Percentiles rank a stretch among this genome's conserved stretches.
phyloP scores from a whole-genome alignment of 53 echinoderm and acorn worm species.

The Temnopleurus reevesii region DNA sequence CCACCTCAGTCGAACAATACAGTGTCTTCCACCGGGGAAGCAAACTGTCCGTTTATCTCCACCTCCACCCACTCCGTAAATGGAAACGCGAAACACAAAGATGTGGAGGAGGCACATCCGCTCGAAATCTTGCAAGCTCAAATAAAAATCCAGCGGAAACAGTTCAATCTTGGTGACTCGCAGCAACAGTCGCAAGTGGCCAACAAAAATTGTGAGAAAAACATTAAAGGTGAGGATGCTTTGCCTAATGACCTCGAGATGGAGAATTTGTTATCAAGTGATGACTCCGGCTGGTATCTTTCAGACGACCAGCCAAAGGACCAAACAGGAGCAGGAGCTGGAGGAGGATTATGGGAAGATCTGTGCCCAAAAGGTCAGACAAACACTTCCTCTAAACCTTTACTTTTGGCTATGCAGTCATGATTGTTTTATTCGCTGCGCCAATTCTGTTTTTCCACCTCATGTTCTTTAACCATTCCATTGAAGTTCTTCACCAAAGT shows the following conservation, averaged over 20 bases:
- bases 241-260: slow-evolving; percentile 45
- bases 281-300: slow-evolving; percentile 39
- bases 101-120: slow-evolving; percentile 81
- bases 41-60: slow-evolving; percentile 63
- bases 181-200: not conserved
- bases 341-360: slow-evolving; percentile 57
- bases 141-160: slow-evolving; percentile 94
- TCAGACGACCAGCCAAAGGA: slow-evolving; percentile 48
- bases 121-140: slow-evolving; percentile 95
- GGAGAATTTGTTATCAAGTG: slow-evolving; percentile 47
- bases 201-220: slow-evolving; percentile 24
- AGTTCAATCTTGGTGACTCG: slow-evolving; percentile 86
- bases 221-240: not conserved
- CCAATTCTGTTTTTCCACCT: slow-evolving; percentile 39
- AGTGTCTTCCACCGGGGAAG: slow-evolving; percentile 79
- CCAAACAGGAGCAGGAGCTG: slow-evolving; percentile 9
- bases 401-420: slow-evolving; percentile 61
- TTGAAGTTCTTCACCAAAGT: slow-evolving; percentile 53
- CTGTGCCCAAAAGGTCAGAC: slow-evolving; percentile 63
- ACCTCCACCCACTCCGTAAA: slow-evolving; percentile 66
- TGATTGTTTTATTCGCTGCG: slow-evolving; percentile 26
- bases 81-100: slow-evolving; percentile 51
- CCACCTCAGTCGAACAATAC: slow-evolving; percentile 59
- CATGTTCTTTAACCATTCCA: slow-evolving; percentile 52
- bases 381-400: slow-evolving; percentile 61